Percentiles rank a stretch among this genome's conserved stretches.
phyloP scores from a whole-genome alignment of 1,140 invertebrate genomes.

The Centruroides sculpturatus region DNA sequence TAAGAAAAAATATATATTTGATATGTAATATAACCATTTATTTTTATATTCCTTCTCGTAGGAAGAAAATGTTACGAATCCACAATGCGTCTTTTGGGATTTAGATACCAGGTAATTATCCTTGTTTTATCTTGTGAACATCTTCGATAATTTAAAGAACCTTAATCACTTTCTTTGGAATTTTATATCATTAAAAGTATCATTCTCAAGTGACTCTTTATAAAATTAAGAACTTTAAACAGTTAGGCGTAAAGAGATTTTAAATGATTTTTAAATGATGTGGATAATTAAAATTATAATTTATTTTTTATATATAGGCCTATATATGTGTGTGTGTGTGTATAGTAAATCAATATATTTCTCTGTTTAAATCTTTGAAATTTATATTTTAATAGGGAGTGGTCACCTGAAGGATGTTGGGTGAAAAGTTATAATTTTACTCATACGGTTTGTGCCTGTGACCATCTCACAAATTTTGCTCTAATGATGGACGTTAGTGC shows the following conservation, averaged over 20 bases:
- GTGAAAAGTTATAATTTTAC: conserved; percentile 64
- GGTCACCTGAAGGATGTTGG: conserved; percentile 81
- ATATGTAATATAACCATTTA: not conserved
- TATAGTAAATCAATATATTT: not conserved
- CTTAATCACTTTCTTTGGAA: too few species aligned
- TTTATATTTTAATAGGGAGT: conserved; percentile 25
- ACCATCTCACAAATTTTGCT: conserved; percentile 96
- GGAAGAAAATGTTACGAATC: conserved; percentile 77
- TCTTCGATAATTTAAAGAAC: too few species aligned
- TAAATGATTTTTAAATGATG: too few species aligned
- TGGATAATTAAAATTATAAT: not conserved
- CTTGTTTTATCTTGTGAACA: not conserved
- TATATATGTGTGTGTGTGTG: conserved; percentile 7
- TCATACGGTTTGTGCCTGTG: conserved; percentile 82
- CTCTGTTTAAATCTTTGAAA: too few species aligned
- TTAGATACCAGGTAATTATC: conserved; percentile 54
- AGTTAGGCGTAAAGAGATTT: too few species aligned
- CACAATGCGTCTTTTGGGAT: conserved; percentile 89
- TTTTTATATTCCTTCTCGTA: conserved; percentile 42
- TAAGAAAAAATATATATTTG: too few species aligned
- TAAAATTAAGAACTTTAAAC: too few species aligned
- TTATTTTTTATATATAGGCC: not conserved
- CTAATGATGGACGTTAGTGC: conserved; percentile 55
- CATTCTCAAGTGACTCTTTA: too few species aligned
- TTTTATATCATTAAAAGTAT: too few species aligned